Evolutionary conservation across 2,797 vertebrate genomes (phyloP).

Genomic region (Bucorvus abyssinicus): DNA sequence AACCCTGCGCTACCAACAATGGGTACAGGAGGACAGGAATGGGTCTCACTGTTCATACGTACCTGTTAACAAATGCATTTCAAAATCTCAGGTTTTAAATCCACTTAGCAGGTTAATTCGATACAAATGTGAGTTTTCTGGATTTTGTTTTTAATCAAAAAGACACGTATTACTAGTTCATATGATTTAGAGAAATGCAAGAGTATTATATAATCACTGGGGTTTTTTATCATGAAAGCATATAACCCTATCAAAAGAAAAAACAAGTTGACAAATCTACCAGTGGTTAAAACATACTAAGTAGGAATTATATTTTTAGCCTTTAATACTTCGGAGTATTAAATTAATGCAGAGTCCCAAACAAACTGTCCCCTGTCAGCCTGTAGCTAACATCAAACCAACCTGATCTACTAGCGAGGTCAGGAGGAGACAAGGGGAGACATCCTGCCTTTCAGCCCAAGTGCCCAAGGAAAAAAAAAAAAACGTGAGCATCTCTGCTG

Average conservation of each 20-base stretch:
- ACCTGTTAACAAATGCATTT: neutral
- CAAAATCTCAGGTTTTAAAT: neutral
- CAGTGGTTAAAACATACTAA: constrained; percentile 1
- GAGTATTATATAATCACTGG: neutral
- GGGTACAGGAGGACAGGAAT: rapidly evolving
- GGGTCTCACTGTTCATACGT: neutral
- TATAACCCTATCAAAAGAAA: neutral
- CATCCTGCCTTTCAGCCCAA: neutral
- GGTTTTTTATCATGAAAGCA: neutral
- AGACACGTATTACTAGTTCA: neutral
- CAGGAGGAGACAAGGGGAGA: neutral
- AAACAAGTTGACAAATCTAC: neutral
- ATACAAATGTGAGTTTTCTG: neutral
- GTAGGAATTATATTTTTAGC: neutral
- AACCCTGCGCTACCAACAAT: neutral
- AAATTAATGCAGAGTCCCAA: neutral
- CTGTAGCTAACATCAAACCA: neutral
- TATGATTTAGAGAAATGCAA: neutral
- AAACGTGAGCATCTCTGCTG: neutral
- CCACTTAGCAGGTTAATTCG: neutral
- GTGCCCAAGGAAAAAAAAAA: neutral
- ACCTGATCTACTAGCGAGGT: neutral
- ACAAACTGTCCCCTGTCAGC: neutral
- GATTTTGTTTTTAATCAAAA: constrained; percentile 22
- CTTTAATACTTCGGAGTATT: constrained; percentile 4